Evolutionary conservation across 1,140 invertebrate genomes (phyloP).

Genomic region (Eciton burchellii): DNA sequence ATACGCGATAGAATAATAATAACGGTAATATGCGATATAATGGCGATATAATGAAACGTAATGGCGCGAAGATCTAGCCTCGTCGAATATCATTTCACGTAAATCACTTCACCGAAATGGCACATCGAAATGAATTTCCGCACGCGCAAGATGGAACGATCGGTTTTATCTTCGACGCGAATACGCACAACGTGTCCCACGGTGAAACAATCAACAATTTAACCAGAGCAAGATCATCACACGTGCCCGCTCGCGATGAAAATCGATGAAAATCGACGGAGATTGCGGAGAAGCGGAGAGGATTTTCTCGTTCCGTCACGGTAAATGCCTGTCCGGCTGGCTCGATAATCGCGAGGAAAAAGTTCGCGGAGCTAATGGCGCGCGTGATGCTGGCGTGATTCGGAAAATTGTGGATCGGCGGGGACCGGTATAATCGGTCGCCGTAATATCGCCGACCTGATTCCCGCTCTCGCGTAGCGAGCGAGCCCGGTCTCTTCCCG

Average conservation of each 20-base stretch:
- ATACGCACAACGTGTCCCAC: no score
- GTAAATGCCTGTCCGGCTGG: slow-evolving; percentile 45
- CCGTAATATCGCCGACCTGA: slow-evolving; percentile 77
- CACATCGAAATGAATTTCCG: no score
- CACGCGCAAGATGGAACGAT: no score
- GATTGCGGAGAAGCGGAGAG: background rate
- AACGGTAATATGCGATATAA: no score
- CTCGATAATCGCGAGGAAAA: slow-evolving; percentile 70
- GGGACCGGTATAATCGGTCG: slow-evolving; percentile 77
- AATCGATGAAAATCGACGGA: background rate
- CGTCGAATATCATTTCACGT: no score
- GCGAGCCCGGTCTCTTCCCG: slow-evolving; percentile 12
- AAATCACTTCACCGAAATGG: no score
- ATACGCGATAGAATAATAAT: no score
- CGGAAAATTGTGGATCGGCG: slow-evolving; percentile 78
- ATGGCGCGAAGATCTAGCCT: no score
- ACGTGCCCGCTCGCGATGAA: background rate
- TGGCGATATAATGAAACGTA: no score
- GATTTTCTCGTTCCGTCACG: background rate
- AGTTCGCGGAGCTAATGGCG: slow-evolving; percentile 73
- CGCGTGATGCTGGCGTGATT: slow-evolving; percentile 77
- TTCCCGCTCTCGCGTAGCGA: slow-evolving; percentile 55
- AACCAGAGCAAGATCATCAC: no score
- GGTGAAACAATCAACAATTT: no score
- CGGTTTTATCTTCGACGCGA: no score